Evolutionary conservation across 1,140 invertebrate genomes (phyloP), one percentile per base, ranked within the genome.

Genomic region (Drosophila kepulauana): DNA sequence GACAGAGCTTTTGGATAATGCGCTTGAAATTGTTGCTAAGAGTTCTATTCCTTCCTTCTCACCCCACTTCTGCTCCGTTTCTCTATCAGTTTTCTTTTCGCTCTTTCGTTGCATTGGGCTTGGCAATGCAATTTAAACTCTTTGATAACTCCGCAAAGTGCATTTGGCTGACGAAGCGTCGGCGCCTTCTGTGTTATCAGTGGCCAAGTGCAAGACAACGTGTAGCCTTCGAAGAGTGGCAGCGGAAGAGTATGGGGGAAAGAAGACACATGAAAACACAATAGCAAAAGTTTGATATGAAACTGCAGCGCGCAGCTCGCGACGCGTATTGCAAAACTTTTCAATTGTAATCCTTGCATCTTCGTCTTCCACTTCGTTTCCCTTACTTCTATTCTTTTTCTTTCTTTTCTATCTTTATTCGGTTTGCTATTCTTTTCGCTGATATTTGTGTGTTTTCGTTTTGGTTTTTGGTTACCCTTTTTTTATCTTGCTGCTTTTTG

Each of bases 201-300:
- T n/a, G 16, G 54, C 46, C 68, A 65, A 43, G 30, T 7, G 43
- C 8, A 69, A 72, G 68, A 72, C 67, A 82, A 78, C 75, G 70
- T 43, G 51, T 28, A 46, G 25, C 16, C n/a, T 33, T 5, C 5
- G 3, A 20, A 20, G 20, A 16, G 16, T 16, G 16, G 16, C 16
- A 20, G 20, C 25, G n/a, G 35, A 11, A 2, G 30, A 10, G 58
- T 28, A 28, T 1, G 5, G 1, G 5, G 10, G 28, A 35, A 38
- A 20, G 82, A 78, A 88, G 84, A 88, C 84, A 88, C 84, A 88
- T 89, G 84, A 89, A 88, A 88, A 89, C 89, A 82, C 85, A 89
- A 88, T 88, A 88, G 85, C 81, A 64, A 88, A 88, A 88, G 81
- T 89, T 88, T 88, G 85, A 88, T 88, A 88, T 88, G 85, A 88